These are phyloP conservation scores for Embiotoca jacksoni DNA, from an alignment of 2,113 vertebrate genomes.

Conservation along the genomic window DNA sequence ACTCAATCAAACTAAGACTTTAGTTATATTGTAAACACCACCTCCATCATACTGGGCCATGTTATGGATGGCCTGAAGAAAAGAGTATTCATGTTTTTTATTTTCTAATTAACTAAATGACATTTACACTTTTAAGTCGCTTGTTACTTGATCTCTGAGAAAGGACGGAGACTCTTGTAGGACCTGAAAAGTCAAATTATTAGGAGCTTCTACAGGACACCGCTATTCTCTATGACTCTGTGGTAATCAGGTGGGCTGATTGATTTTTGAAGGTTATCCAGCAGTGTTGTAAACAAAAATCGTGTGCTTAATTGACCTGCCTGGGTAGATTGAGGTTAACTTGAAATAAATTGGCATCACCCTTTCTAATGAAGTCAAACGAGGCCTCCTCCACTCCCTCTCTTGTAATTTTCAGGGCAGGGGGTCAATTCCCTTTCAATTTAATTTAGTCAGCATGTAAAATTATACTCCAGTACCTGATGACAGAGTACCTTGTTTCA, in stretches of 20 bases:
- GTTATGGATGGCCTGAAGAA: background rate
- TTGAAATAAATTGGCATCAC: constrained; percentile 61
- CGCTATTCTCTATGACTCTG: constrained; percentile 33
- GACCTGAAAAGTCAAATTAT: constrained; percentile 30
- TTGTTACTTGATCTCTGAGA: background rate
- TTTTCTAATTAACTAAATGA: constrained; percentile 16
- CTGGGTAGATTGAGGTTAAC: constrained; percentile 55
- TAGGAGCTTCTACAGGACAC: constrained; percentile 6
- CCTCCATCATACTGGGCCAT: background rate
- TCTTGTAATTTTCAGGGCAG: constrained; percentile 40
- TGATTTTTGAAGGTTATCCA: constrained; percentile 70
- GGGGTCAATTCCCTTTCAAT: constrained; percentile 51
- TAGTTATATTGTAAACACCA: background rate
- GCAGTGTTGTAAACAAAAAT: constrained; percentile 64
- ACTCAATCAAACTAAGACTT: too few species aligned
- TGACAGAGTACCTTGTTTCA: constrained; percentile 37
- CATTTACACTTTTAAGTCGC: background rate
- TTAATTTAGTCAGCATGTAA: constrained; percentile 49
- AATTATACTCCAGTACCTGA: constrained; percentile 55
- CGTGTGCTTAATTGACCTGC: constrained; percentile 47
- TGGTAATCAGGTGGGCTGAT: constrained; percentile 49
- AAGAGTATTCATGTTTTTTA: background rate
- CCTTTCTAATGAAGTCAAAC: constrained; percentile 60
- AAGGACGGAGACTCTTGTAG: constrained; percentile 10
- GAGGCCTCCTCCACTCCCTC: constrained; percentile 33